These are phyloP conservation scores for Gryon sp. DNA, from an alignment of 1,140 invertebrate genomes.

Conservation along the genomic window DNA sequence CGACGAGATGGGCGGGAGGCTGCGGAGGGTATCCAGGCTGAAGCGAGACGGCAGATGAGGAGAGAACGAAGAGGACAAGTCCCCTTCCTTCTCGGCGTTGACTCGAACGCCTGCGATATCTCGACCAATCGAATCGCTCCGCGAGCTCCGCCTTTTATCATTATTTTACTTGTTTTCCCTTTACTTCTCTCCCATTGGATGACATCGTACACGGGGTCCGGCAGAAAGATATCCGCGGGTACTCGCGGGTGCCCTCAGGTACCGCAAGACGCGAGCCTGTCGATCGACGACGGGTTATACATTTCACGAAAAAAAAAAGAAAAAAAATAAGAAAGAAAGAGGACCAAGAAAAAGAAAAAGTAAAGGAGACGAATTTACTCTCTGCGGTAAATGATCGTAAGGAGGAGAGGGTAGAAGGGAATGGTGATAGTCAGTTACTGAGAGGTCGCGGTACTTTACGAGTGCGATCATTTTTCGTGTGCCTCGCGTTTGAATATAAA, in stretches of 20 bases:
- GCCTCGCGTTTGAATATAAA: constrained; percentile 22
- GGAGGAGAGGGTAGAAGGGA: too few relatives aligned
- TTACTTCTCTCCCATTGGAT: constrained; percentile 80
- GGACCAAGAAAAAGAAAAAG: too few relatives aligned
- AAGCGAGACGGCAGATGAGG: constrained; percentile 20
- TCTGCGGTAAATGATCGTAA: constrained; percentile 17
- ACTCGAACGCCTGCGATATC: constrained; percentile 79
- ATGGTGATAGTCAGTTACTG: too few relatives aligned
- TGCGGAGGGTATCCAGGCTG: constrained; percentile 13
- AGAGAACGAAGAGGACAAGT: constrained; percentile 71
- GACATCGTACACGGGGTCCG: constrained; percentile 72
- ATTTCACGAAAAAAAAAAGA: constrained; percentile 48
- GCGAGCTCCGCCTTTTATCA: constrained; percentile 80
- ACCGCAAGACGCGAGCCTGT: constrained; percentile 19
- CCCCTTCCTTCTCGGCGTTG: constrained; percentile 72
- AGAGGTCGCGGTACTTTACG: constrained; percentile 10
- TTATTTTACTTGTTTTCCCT: constrained; percentile 81
- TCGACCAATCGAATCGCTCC: constrained; percentile 79
- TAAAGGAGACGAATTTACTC: constrained; percentile 36
- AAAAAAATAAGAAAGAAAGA: too few relatives aligned
- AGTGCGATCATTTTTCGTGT: constrained; percentile 7
- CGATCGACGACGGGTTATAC: constrained; percentile 26
- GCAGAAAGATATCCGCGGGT: constrained; percentile 50
- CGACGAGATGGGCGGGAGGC: constrained; percentile 40
- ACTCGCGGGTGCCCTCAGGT: constrained; percentile 39